These are phyloP conservation scores for Lypha dubia DNA, from an alignment of 2,888 invertebrate species.

Conservation along the genomic window DNA sequence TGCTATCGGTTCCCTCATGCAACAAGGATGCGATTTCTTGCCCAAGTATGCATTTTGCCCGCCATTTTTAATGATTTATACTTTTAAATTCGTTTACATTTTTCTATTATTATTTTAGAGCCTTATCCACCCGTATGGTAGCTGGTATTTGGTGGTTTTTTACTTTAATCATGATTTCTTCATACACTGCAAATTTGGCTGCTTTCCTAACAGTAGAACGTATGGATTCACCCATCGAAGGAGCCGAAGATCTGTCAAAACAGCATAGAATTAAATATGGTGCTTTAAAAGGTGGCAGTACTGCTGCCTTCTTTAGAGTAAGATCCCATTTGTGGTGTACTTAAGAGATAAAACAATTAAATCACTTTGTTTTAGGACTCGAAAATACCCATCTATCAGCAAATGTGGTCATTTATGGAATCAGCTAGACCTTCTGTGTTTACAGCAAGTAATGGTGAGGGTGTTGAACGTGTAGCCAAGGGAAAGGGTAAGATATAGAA, in stretches of 20 bases:
- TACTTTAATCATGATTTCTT: constrained; percentile 97
- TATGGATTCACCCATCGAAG: constrained; percentile 97
- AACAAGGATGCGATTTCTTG: constrained; percentile 97
- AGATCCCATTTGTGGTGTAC: background rate
- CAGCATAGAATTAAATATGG: constrained; percentile 99
- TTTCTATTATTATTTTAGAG: constrained; percentile 76
- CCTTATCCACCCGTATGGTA: constrained; percentile 83
- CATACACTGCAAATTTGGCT: constrained; percentile 97
- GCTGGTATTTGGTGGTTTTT: constrained; percentile 97
- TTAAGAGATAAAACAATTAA: background rate
- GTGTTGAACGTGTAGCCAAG: constrained; percentile 93
- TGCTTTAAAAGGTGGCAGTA: constrained; percentile 95
- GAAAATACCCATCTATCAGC: constrained; percentile 95
- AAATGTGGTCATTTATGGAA: constrained; percentile 98
- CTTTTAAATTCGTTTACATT: background rate
- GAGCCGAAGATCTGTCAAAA: constrained; percentile 96
- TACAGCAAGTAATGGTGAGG: constrained; percentile 92
- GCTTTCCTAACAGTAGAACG: constrained; percentile 96
- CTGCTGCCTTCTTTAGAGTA: constrained; percentile 96
- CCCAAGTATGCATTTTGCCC: constrained; percentile 89
- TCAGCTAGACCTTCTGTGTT: constrained; percentile 94
- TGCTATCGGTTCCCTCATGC: constrained; percentile 96
- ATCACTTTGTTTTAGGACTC: constrained; percentile 87
- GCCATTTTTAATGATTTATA: background rate
- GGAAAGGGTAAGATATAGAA: constrained; percentile 86